These are phyloP conservation scores for Calephelis virginiensis DNA, from an alignment of 1,140 invertebrate genomes.

Conservation along the genomic window DNA sequence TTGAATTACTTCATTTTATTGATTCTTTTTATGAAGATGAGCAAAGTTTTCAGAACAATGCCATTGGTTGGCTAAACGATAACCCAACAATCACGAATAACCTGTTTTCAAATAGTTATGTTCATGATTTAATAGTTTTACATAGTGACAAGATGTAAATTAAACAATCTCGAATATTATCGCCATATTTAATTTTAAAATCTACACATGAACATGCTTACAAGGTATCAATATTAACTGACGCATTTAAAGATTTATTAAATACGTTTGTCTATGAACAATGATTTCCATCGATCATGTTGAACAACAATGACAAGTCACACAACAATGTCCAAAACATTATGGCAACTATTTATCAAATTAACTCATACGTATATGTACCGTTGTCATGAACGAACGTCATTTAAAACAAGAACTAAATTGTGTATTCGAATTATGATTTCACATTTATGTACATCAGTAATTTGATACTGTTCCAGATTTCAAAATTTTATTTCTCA, in stretches of 20 bases:
- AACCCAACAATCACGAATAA: conserved; percentile 63
- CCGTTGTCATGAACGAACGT: conserved; percentile 3
- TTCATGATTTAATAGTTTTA: conserved; percentile 69
- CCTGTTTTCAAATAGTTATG: conserved; percentile 68
- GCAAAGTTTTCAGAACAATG: conserved; percentile 53
- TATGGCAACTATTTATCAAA: conserved; percentile 18
- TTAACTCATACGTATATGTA: conserved; percentile 14
- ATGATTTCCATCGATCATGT: conserved; percentile 13
- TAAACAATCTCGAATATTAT: conserved; percentile 56
- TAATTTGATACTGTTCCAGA: too few relatives aligned
- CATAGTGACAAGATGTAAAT: conserved; percentile 58
- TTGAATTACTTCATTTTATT: conserved; percentile 20
- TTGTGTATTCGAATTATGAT: background rate
- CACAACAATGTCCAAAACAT: conserved; percentile 12
- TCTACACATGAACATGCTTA: background rate
- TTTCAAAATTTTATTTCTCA: background rate
- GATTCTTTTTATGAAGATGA: conserved; percentile 53
- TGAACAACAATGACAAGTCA: conserved; percentile 15
- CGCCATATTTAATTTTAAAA: conserved; percentile 9
- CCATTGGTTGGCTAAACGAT: conserved; percentile 60
- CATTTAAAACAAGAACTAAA: background rate
- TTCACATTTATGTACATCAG: background rate
- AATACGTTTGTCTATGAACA: conserved; percentile 16
- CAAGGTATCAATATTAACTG: background rate
- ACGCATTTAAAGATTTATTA: conserved; percentile 16